Conservation (phyloP, 2,113 vertebrate genomes). For the Malaclemys terrapin region DNA sequence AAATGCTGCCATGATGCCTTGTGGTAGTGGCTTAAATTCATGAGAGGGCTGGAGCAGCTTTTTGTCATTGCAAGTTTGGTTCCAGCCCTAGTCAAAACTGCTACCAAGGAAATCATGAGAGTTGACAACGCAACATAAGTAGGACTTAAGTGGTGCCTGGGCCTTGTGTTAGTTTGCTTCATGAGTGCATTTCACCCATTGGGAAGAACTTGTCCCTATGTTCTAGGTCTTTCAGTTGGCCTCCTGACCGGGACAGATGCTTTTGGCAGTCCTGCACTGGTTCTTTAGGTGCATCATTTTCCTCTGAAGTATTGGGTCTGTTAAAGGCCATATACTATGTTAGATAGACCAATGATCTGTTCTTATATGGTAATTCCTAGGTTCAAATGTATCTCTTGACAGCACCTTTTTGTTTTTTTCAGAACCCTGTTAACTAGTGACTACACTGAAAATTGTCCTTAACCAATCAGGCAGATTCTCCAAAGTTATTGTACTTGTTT, state of each 20-base stretch:
- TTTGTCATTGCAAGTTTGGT: not conserved
- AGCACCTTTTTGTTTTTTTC: not conserved
- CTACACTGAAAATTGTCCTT: not conserved
- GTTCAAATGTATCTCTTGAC: not conserved
- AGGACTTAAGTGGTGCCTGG: not conserved
- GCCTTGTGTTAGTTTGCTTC: not conserved
- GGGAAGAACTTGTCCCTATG: not conserved
- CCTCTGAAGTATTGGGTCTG: not conserved
- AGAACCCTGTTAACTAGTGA: not conserved
- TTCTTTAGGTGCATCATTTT: not conserved
- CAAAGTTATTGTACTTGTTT: slow-evolving; percentile 28
- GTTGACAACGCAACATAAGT: not conserved
- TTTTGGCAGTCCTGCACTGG: not conserved
- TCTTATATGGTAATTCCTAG: not conserved
- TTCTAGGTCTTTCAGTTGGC: not conserved
- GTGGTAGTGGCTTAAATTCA: not conserved
- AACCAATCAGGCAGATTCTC: slow-evolving; percentile 48
- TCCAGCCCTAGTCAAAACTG: not conserved
- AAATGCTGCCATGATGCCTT: not conserved
- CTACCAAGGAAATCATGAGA: not conserved
- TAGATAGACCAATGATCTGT: not conserved
- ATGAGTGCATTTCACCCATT: not conserved
- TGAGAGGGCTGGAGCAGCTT: not conserved
- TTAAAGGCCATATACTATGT: not conserved
- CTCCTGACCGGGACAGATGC: not conserved